Percentiles rank a stretch among this genome's conserved stretches.
These are phyloP conservation scores for Cyclina sinensis DNA, from an alignment of 1,140 invertebrate genomes.

Conservation along the genomic window DNA sequence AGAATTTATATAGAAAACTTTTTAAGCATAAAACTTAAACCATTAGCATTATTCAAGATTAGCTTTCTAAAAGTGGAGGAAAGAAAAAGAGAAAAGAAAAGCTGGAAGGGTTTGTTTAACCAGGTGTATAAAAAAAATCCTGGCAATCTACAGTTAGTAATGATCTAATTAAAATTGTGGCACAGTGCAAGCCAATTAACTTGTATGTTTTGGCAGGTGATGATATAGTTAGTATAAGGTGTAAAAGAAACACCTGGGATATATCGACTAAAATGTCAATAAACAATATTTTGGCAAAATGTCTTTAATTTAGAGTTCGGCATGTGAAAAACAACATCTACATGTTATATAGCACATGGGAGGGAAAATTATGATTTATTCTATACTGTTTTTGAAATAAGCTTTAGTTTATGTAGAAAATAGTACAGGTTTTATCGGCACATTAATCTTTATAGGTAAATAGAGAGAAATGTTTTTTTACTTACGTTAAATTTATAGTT, in stretches of 20 bases:
- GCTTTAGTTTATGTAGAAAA: conserved; percentile 8
- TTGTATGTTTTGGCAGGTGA: conserved; percentile 41
- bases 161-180: conserved; percentile 41
- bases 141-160: conserved; percentile 5
- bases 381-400: not conserved
- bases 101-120: conserved; percentile 4
- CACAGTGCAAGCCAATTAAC: conserved; percentile 32
- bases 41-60: not conserved
- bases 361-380: conserved; percentile 12
- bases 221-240: conserved; percentile 21
- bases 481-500: not conserved
- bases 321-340: not conserved
- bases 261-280: conserved; percentile 38
- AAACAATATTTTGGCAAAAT: conserved; percentile 52
- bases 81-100: not conserved
- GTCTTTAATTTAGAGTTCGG: conserved; percentile 25
- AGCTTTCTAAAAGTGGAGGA: not conserved
- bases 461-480: not conserved
- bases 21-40: too few relatives aligned
- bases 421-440: not conserved
- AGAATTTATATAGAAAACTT: too few relatives aligned
- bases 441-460: conserved; percentile 33
- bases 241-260: conserved; percentile 27
- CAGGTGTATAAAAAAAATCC: conserved; percentile 11
- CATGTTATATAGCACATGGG: not conserved